Evolutionary conservation across 2,113 vertebrate species (phyloP).

Genomic region (Vanacampus margaritifer): DNA sequence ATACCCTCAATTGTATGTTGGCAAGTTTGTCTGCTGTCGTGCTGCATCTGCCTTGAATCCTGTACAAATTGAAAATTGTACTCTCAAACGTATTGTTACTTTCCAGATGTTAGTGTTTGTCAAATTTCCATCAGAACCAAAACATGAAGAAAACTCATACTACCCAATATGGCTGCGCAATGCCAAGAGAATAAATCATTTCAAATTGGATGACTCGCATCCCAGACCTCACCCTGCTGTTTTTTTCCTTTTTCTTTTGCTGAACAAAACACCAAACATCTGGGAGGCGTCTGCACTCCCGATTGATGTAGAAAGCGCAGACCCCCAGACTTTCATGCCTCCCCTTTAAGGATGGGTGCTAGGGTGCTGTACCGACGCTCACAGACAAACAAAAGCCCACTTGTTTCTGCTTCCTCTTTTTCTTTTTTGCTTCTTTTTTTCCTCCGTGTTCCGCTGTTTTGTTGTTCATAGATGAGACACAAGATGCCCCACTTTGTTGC

Average conservation of each 20-base stretch:
- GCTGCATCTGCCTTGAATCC: too few relatives aligned
- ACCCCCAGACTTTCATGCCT: background rate
- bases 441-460: background rate
- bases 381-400: background rate
- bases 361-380: background rate
- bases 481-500: background rate
- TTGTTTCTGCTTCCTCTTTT: background rate
- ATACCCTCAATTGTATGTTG: too few relatives aligned
- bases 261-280: background rate
- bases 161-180: too few relatives aligned
- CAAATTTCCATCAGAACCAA: too few relatives aligned
- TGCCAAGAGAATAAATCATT: too few relatives aligned
- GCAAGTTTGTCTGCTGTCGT: too few relatives aligned
- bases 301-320: background rate
- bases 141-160: too few relatives aligned
- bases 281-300: background rate
- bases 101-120: too few relatives aligned
- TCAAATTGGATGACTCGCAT: too few relatives aligned
- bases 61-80: too few relatives aligned
- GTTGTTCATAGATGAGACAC: background rate
- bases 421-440: background rate
- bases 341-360: background rate
- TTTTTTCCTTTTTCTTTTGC: background rate
- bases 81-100: too few relatives aligned
- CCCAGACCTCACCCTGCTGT: too few relatives aligned